Conservation (phyloP, 2,797 vertebrate genomes). For the Alfaro cultratus region DNA sequence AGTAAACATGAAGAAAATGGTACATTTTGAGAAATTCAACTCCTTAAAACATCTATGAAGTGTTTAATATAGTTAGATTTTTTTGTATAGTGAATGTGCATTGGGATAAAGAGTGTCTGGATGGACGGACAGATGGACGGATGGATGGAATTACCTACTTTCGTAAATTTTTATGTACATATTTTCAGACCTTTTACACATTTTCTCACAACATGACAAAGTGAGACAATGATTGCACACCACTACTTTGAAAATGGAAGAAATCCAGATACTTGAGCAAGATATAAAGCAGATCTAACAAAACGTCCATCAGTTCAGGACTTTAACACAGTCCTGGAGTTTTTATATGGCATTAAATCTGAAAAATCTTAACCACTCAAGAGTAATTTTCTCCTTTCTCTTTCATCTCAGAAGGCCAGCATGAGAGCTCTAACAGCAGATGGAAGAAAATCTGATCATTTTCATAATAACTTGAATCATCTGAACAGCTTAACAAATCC, state of each 20-base stretch:
- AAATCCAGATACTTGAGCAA: neutral
- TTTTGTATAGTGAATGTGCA: neutral
- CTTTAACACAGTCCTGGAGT: neutral
- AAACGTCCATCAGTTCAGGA: neutral
- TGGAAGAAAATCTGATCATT: conserved; percentile 15
- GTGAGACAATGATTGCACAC: neutral
- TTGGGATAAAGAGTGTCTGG: neutral
- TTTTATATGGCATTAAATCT: neutral
- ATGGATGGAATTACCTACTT: neutral
- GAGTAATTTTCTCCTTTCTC: conserved; percentile 2
- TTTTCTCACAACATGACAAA: neutral
- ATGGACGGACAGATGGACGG: neutral
- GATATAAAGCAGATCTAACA: neutral
- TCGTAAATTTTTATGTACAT: neutral
- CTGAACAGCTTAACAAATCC: conserved; percentile 1
- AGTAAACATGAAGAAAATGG: neutral
- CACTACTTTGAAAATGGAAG: neutral
- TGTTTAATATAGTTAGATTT: neutral
- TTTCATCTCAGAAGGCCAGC: conserved; percentile 30
- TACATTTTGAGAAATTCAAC: neutral
- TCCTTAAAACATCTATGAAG: neutral
- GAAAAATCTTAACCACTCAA: conserved; percentile 1
- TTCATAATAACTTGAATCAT: neutral
- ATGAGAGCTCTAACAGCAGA: conserved; percentile 21
- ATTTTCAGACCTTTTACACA: neutral